Conservation (phyloP, 2,797 vertebrate species). For the Tarsius wallacei region DNA sequence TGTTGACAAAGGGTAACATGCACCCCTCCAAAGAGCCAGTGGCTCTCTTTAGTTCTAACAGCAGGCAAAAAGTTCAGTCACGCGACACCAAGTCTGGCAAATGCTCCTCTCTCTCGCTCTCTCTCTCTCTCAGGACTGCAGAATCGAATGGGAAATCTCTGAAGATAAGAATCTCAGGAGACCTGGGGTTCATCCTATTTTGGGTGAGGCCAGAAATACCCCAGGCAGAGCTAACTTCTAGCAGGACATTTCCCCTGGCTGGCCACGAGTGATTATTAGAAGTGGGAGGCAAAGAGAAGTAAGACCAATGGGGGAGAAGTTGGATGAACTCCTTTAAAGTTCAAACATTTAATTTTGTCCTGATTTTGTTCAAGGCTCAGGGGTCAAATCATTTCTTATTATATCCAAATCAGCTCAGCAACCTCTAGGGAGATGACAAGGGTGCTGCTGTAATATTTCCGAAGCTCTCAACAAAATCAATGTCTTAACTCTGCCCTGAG, state of each 20-base stretch:
- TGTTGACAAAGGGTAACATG: not conserved
- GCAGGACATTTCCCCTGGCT: not conserved
- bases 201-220: conserved; percentile 75
- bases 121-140: not conserved
- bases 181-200: conserved; percentile 61
- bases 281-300: not conserved
- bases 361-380: conserved; percentile 57
- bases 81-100: not conserved
- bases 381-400: conserved; percentile 78
- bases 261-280: not conserved
- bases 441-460: conserved; percentile 2
- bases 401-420: conserved; percentile 79
- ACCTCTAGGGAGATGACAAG: conserved; percentile 53
- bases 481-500: conserved; percentile 60
- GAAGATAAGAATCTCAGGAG: conserved; percentile 60
- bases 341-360: conserved; percentile 75
- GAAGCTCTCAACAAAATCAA: conserved; percentile 46
- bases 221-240: not conserved
- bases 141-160: conserved; percentile 2
- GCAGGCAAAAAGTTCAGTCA: not conserved
- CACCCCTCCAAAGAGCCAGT: not conserved
- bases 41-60: not conserved
- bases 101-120: not conserved
- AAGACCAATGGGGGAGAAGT: conserved; percentile 7
- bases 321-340: conserved; percentile 68